Evolutionary conservation across 1,140 invertebrate species (phyloP).

Genomic region (Anadara kagoshimensis): DNA sequence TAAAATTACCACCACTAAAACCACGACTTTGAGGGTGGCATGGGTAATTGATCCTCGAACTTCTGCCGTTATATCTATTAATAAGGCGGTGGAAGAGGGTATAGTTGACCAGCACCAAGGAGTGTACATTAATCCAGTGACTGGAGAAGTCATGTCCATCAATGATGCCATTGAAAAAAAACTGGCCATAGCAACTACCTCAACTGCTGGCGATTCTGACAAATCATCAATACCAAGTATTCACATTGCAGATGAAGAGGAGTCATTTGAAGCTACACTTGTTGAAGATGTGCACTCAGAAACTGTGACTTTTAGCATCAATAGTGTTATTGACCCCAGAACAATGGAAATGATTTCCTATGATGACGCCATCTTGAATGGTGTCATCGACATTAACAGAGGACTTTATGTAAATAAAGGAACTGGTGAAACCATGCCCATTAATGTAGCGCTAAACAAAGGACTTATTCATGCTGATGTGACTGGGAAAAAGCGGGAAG

Average conservation of each 20-base stretch:
- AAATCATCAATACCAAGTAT: conserved; percentile 59
- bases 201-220: conserved; percentile 53
- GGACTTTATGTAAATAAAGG: conserved; percentile 84
- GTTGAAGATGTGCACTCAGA: conserved; percentile 69
- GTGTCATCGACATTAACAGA: conserved; percentile 86
- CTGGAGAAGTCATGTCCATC: conserved; percentile 79
- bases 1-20: conserved; percentile 82
- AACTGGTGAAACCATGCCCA: conserved; percentile 80
- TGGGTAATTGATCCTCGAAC: conserved; percentile 88
- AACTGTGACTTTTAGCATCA: conserved; percentile 71
- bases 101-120: conserved; percentile 88
- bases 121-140: conserved; percentile 83
- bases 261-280: conserved; percentile 64
- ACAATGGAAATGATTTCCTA: conserved; percentile 87
- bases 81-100: conserved; percentile 89
- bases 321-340: conserved; percentile 86
- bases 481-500: conserved; percentile 60
- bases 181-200: conserved; percentile 61
- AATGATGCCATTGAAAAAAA: conserved; percentile 70
- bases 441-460: conserved; percentile 76
- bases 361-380: conserved; percentile 87
- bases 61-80: conserved; percentile 85
- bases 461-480: conserved; percentile 78
- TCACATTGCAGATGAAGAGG: conserved; percentile 68
- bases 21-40: conserved; percentile 86